phyloP scores from a whole-genome alignment of 2,888 invertebrate species.

The Agrotis clavis region DNA sequence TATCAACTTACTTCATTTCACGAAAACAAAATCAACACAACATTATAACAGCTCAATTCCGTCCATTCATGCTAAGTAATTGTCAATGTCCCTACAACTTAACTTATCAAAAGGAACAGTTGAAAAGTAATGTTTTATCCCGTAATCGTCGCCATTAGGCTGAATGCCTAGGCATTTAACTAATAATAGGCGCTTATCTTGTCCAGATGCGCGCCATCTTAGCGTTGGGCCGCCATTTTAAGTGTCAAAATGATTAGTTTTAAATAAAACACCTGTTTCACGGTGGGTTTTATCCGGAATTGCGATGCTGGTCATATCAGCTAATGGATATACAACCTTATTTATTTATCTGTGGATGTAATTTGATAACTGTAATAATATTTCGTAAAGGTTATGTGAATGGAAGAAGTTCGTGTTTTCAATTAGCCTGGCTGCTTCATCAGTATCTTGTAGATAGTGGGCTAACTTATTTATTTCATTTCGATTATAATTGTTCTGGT shows the following conservation, averaged over 20 bases:
- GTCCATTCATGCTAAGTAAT: constrained; percentile 36
- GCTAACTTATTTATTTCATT: constrained; percentile 5
- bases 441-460: constrained; percentile 18
- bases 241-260: constrained; percentile 59
- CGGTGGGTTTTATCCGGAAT: constrained; percentile 39
- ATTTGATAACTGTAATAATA: constrained; percentile 23
- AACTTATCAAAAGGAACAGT: constrained; percentile 43
- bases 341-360: constrained; percentile 33
- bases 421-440: constrained; percentile 27
- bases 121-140: constrained; percentile 49
- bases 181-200: constrained; percentile 58
- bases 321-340: constrained; percentile 47
- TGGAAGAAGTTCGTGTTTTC: constrained; percentile 21
- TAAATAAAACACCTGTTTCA: constrained; percentile 56
- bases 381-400: constrained; percentile 26
- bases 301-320: constrained; percentile 16
- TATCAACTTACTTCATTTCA: neutral
- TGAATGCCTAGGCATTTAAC: constrained; percentile 59
- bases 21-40: constrained; percentile 33
- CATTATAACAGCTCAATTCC: constrained; percentile 24
- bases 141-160: constrained; percentile 55
- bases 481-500: constrained; percentile 18
- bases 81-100: constrained; percentile 38
- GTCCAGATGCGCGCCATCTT: constrained; percentile 53
- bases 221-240: constrained; percentile 35